Conservation (phyloP, 2,113 vertebrate genomes). For the Procavia capensis region DNA sequence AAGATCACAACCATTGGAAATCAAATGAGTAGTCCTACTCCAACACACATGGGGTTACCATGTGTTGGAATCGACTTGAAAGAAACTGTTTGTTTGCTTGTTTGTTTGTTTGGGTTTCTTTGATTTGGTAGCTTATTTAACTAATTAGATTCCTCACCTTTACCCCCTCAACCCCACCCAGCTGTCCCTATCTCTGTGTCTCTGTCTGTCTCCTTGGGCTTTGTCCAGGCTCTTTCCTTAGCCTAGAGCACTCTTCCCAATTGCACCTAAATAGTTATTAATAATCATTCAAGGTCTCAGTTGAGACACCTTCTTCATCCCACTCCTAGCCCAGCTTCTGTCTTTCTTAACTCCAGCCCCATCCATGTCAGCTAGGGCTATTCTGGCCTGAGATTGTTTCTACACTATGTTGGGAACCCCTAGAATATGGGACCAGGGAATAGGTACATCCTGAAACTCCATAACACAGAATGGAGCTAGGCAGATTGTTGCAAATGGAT, state of each 20-base stretch:
- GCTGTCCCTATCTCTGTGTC: no score
- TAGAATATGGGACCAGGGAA: not conserved
- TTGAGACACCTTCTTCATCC: not conserved
- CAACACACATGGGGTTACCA: no score
- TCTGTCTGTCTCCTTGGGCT: not conserved
- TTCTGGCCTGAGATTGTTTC: not conserved
- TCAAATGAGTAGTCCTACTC: no score
- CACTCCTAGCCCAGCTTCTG: not conserved
- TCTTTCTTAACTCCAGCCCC: not conserved
- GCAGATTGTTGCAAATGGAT: not conserved
- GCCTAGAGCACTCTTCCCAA: not conserved
- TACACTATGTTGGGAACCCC: not conserved
- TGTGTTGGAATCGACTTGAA: no score
- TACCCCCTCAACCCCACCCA: no score
- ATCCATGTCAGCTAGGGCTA: not conserved
- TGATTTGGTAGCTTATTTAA: no score
- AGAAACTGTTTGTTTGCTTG: no score
- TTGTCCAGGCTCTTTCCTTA: not conserved
- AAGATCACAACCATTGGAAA: no score
- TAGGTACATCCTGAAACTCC: not conserved
- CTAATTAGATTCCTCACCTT: no score
- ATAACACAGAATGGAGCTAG: not conserved
- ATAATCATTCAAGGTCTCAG: not conserved
- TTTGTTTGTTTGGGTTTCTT: no score
- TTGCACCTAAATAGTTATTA: not conserved